Evolutionary conservation across 2,113 vertebrate genomes (phyloP).

Genomic region (Lophius piscatorius): DNA sequence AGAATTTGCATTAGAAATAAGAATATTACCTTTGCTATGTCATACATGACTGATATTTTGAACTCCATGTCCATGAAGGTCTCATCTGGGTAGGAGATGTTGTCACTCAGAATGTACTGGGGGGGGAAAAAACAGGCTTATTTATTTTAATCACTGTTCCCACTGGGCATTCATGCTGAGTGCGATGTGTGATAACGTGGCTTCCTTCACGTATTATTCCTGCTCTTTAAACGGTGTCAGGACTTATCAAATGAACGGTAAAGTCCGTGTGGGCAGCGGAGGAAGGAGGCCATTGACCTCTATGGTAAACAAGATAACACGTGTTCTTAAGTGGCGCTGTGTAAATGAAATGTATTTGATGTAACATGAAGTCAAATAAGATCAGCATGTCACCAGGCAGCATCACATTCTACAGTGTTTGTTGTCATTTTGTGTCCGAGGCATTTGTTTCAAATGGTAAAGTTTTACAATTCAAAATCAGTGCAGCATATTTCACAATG

Average conservation of each 20-base stretch:
- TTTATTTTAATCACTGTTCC: too few species aligned
- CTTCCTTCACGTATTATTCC: not conserved
- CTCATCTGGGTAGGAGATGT: constrained; percentile 94
- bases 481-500: not conserved
- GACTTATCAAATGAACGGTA: constrained; percentile 34
- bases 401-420: not conserved
- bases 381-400: too few species aligned
- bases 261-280: constrained; percentile 4
- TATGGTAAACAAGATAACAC: too few species aligned
- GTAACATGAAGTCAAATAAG: too few species aligned
- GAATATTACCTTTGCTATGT: constrained; percentile 92
- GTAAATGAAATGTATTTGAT: too few species aligned
- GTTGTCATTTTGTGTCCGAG: too few species aligned
- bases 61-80: constrained; percentile 99
- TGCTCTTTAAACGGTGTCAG: constrained; percentile 10
- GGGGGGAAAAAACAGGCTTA: not conserved
- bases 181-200: not conserved
- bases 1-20: not conserved
- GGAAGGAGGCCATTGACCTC: constrained; percentile 20
- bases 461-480: not conserved
- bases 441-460: too few species aligned
- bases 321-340: too few species aligned
- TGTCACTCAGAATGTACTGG: constrained; percentile 94
- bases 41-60: constrained; percentile 97
- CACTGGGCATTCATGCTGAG: not conserved